Conservation (phyloP, 2,113 vertebrate genomes). For the Bucco capensis region DNA sequence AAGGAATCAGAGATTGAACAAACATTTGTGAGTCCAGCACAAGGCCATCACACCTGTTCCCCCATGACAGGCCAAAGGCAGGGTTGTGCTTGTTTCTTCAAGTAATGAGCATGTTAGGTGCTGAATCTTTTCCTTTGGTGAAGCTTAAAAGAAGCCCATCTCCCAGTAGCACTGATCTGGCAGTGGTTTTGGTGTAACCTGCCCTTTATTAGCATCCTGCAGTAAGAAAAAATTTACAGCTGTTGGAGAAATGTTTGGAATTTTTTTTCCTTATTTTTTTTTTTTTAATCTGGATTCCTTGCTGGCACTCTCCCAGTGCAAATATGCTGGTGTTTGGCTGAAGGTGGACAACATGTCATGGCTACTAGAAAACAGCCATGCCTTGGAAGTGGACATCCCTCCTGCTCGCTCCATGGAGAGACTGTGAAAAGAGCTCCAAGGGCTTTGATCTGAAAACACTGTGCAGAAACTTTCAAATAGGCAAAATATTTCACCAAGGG, state of each 20-base stretch:
- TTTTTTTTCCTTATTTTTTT: too few relatives aligned
- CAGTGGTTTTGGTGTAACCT: constrained; percentile 64
- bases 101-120: constrained; percentile 24
- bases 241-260: constrained; percentile 68
- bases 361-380: background rate
- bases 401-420: background rate
- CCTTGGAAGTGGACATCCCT: background rate
- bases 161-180: constrained; percentile 56
- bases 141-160: background rate
- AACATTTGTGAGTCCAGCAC: constrained; percentile 23
- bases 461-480: background rate
- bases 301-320: background rate
- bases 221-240: constrained; percentile 53
- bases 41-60: background rate
- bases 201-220: constrained; percentile 75
- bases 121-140: constrained; percentile 48
- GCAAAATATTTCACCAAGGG: background rate
- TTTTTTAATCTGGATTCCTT: constrained; percentile 22
- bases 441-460: background rate
- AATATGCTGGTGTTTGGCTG: background rate
- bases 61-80: background rate
- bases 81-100: constrained; percentile 31
- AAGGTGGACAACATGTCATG: background rate
- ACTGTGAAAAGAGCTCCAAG: background rate
- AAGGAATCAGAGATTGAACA: constrained; percentile 34